phyloP scores from a whole-genome alignment of 2,888 invertebrate species.

The Cordilura impudica region DNA sequence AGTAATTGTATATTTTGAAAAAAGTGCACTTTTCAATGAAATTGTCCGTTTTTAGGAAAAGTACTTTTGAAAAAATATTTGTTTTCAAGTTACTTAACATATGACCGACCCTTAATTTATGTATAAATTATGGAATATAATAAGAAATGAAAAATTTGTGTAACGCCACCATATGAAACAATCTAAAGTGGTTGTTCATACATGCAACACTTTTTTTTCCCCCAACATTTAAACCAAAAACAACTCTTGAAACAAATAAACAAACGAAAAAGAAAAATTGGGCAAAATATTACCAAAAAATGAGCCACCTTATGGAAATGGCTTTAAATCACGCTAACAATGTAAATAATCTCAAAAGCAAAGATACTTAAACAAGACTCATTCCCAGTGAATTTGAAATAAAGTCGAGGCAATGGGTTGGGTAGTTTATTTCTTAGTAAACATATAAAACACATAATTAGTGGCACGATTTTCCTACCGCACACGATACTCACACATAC shows the following conservation, averaged over 20 bases:
- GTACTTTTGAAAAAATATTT: no score
- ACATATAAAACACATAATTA: constrained; percentile 61
- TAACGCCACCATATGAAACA: constrained; percentile 44
- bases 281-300: constrained; percentile 2
- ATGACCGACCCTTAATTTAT: constrained; percentile 5
- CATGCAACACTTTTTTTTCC: constrained; percentile 34
- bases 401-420: neutral
- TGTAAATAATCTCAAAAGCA: constrained; percentile 48
- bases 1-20: no score
- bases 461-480: constrained; percentile 53
- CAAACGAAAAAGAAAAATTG: neutral
- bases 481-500: constrained; percentile 26
- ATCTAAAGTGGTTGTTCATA: constrained; percentile 49
- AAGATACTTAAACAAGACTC: constrained; percentile 33
- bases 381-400: neutral
- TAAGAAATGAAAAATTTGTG: constrained; percentile 46
- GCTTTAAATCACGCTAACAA: constrained; percentile 56
- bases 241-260: neutral
- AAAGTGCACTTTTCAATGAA: no score
- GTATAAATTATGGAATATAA: neutral
- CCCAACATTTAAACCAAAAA: neutral
- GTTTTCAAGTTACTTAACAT: no score
- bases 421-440: constrained; percentile 26
- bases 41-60: no score
- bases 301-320: constrained; percentile 48